Percentiles rank a stretch among this genome's conserved stretches.
Evolutionary conservation across 2,888 invertebrate genomes (phyloP).

Genomic region (Choreutis nemorana): DNA sequence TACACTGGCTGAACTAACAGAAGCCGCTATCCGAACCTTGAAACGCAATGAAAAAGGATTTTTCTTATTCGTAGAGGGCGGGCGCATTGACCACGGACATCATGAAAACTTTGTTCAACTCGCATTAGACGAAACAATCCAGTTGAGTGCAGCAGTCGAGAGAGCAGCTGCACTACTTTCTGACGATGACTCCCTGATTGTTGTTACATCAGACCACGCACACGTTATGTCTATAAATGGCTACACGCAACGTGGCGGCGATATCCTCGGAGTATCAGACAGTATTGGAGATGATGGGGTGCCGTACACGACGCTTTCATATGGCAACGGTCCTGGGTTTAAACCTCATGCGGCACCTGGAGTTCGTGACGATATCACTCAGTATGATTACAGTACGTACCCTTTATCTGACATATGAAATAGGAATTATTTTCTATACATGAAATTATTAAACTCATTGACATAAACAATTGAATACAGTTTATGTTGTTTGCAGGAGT

Average conservation of each 20-base stretch:
- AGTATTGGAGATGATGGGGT: conserved; percentile 34
- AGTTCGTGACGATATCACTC: conserved; percentile 52
- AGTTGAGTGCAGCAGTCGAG: conserved; percentile 62
- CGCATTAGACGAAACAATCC: conserved; percentile 70
- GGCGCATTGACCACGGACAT: conserved; percentile 66
- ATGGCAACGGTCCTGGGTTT: conserved; percentile 70
- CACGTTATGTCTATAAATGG: conserved; percentile 28
- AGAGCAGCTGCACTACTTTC: conserved; percentile 49
- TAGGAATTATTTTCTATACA: too few species aligned
- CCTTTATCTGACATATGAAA: too few species aligned
- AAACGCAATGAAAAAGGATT: conserved; percentile 67
- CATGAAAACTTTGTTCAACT: conserved; percentile 54
- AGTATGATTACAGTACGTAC: too few species aligned
- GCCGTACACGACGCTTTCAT: conserved; percentile 66
- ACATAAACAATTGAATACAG: too few species aligned
- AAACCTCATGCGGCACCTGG: conserved; percentile 24
- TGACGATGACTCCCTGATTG: conserved; percentile 71
- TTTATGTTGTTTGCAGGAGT: too few species aligned
- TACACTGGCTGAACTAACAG: conserved; percentile 35
- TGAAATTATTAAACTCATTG: too few species aligned
- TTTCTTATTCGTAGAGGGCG: conserved; percentile 72
- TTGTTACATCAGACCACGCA: conserved; percentile 75
- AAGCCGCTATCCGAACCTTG: conserved; percentile 71
- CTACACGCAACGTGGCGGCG: conserved; percentile 1
- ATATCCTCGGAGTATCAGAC: conserved; percentile 1